These are phyloP conservation scores for Myiozetetes cayanensis DNA, from an alignment of 2,113 vertebrate species.

Conservation along the genomic window DNA sequence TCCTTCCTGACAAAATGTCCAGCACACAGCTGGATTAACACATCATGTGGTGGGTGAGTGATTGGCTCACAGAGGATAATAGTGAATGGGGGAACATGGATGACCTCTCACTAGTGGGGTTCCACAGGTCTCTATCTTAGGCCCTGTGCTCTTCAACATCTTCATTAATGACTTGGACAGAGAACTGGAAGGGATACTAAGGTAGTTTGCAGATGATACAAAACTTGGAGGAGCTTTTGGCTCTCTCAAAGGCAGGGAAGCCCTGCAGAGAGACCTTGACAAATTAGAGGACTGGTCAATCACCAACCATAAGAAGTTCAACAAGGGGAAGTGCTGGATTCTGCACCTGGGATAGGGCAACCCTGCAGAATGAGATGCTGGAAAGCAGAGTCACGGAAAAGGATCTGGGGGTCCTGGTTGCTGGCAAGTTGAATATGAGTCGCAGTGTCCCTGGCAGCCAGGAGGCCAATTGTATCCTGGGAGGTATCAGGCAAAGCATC, in stretches of 20 bases:
- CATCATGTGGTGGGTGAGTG: background rate
- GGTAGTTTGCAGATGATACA: background rate
- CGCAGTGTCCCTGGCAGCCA: background rate
- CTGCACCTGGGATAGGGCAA: background rate
- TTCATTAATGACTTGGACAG: background rate
- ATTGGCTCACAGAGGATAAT: background rate
- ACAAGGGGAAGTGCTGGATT: background rate
- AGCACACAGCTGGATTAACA: background rate
- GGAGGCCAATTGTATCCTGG: background rate
- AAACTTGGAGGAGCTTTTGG: background rate
- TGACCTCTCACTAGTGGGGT: background rate
- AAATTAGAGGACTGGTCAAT: background rate
- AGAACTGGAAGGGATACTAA: background rate
- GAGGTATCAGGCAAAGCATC: background rate
- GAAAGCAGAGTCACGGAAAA: background rate
- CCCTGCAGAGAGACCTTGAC: background rate
- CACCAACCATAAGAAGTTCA: background rate
- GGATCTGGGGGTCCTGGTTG: background rate
- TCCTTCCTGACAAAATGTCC: background rate
- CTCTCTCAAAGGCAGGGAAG: background rate
- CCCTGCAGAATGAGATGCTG: background rate
- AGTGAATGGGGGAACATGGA: background rate
- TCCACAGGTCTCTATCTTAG: background rate
- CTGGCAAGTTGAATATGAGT: background rate
- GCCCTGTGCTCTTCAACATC: background rate